Conservation (phyloP, 2,113 vertebrate genomes). For the Mastomys coucha region DNA sequence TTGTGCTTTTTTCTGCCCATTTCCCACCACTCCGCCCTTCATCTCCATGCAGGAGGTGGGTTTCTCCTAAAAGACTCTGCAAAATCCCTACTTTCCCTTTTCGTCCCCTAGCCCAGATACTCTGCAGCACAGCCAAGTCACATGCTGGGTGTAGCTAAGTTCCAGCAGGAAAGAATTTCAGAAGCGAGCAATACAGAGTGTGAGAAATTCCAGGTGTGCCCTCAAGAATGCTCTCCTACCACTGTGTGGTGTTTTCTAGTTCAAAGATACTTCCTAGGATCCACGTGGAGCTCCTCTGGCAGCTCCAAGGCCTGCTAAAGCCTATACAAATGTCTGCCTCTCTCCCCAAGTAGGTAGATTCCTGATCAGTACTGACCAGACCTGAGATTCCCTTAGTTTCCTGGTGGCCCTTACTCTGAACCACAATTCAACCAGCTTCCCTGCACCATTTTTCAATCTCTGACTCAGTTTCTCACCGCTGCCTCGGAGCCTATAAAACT, state of each 20-base stretch:
- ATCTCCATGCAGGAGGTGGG: not conserved
- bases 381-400: not conserved
- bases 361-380: not conserved
- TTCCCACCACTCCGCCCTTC: not conserved
- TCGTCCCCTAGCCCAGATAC: not conserved
- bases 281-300: not conserved
- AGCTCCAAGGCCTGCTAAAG: not conserved
- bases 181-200: not conserved
- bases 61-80: not conserved
- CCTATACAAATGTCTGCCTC: not conserved
- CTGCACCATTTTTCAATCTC: not conserved
- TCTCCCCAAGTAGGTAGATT: not conserved
- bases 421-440: not conserved
- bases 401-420: not conserved
- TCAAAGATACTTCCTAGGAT: not conserved
- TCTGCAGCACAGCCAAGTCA: not conserved
- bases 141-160: not conserved
- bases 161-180: not conserved
- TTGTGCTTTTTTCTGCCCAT: too few relatives aligned
- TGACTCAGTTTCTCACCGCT: slow-evolving; percentile 27
- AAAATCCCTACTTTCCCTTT: not conserved
- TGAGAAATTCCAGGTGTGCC: slow-evolving; percentile 35
- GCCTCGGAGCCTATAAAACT: not conserved
- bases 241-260: not conserved
- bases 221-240: not conserved